Percentiles rank a stretch among this genome's conserved stretches.
Evolutionary conservation across 37 sponge, comb jelly and placozoan species (phyloP).

Genomic region (Lycopodina hypogea): DNA sequence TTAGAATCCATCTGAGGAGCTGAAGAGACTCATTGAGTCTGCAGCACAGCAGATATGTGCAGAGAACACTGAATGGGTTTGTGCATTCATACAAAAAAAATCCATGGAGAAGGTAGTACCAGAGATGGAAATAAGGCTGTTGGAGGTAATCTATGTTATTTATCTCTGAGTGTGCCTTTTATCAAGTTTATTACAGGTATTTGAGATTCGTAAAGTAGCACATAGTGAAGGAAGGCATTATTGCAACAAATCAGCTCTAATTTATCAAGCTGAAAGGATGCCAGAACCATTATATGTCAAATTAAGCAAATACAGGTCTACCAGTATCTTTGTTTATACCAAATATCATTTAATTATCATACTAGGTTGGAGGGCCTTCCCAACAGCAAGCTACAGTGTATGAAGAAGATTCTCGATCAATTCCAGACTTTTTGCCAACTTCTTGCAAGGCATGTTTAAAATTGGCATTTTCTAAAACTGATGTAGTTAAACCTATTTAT

Average conservation of each 20-base stretch:
- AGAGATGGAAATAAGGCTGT: slow-evolving; percentile 95
- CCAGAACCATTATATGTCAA: slow-evolving; percentile 76
- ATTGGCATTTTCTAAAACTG: background rate
- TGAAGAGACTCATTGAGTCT: slow-evolving; percentile 71
- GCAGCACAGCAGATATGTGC: slow-evolving; percentile 78
- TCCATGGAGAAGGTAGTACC: slow-evolving; percentile 89
- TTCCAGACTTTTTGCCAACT: slow-evolving; percentile 91
- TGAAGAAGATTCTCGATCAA: slow-evolving; percentile 87
- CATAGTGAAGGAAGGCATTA: slow-evolving; percentile 76
- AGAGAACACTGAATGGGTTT: slow-evolving; percentile 96
- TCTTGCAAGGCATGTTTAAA: slow-evolving; percentile 10
- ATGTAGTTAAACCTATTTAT: background rate
- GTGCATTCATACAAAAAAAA: slow-evolving; percentile 97
- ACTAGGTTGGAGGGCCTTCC: slow-evolving; percentile 82
- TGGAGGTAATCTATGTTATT: slow-evolving; percentile 50
- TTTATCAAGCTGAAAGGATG: slow-evolving; percentile 90
- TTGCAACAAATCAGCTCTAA: slow-evolving; percentile 72
- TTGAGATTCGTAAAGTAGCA: slow-evolving; percentile 78
- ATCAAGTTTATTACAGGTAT: slow-evolving; percentile 48
- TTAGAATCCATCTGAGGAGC: slow-evolving; percentile 57
- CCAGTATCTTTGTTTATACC: no score
- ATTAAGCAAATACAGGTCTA: background rate
- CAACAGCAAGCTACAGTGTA: slow-evolving; percentile 56
- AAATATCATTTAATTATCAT: background rate
- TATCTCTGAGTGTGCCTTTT: background rate